Evolutionary conservation across 2,888 invertebrate genomes (phyloP).

Genomic region (Troides oblongomaculatus): DNA sequence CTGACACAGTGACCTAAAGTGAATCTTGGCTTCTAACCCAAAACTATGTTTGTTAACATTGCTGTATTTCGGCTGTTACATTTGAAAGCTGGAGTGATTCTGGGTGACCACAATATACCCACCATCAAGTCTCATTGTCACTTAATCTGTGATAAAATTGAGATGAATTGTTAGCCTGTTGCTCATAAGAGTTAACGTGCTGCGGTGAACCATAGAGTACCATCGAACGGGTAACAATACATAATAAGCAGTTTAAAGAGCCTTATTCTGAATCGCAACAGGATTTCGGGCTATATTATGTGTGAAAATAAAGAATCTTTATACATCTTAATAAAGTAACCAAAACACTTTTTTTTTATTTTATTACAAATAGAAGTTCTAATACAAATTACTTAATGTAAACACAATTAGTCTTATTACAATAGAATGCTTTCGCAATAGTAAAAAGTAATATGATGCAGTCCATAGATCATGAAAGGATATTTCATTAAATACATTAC

Average conservation of each 20-base stretch:
- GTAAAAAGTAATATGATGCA: not conserved
- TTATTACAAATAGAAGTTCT: not conserved
- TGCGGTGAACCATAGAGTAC: not conserved
- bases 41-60: too few species aligned
- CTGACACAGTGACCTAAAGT: too few species aligned
- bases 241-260: not conserved
- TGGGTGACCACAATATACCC: too few species aligned
- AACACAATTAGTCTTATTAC: slow-evolving; percentile 2
- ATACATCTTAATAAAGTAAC: not conserved
- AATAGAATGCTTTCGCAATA: not conserved
- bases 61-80: too few species aligned
- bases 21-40: too few species aligned
- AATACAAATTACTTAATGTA: not conserved
- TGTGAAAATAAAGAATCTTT: not conserved
- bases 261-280: too few species aligned
- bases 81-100: too few species aligned
- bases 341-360: not conserved
- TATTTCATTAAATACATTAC: slow-evolving; percentile 1
- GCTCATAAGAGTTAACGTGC: too few species aligned
- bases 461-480: not conserved
- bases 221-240: not conserved
- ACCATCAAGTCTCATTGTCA: too few species aligned
- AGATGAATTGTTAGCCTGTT: too few species aligned
- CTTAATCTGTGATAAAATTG: too few species aligned
- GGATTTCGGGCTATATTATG: too few species aligned